Conservation (phyloP, 2,888 invertebrate genomes). For the Synanthedon tipuliformis region DNA sequence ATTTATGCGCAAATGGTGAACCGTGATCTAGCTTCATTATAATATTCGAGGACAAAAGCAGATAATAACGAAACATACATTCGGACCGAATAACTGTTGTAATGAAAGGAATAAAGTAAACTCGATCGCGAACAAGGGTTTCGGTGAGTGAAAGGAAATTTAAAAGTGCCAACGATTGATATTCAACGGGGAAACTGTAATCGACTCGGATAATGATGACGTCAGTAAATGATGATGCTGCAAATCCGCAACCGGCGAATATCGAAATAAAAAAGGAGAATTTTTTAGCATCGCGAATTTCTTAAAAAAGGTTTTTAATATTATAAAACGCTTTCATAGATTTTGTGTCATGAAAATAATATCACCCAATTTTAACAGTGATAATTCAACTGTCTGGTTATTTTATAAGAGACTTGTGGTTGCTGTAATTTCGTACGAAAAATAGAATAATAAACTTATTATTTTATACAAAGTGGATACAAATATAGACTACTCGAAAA, state of each 20-base stretch:
- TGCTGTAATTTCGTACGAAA: too few relatives aligned
- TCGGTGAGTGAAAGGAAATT: slow-evolving; percentile 1
- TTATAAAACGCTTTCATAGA: neutral
- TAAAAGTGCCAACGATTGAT: slow-evolving; percentile 21
- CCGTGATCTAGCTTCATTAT: slow-evolving; percentile 12
- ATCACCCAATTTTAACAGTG: too few relatives aligned
- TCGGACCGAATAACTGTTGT: neutral
- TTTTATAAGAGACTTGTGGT: too few relatives aligned
- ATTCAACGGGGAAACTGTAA: slow-evolving; percentile 18
- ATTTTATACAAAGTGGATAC: too few relatives aligned
- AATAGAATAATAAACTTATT: too few relatives aligned
- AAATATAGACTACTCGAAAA: too few relatives aligned
- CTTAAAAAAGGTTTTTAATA: slow-evolving; percentile 1
- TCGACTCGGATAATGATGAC: slow-evolving; percentile 25
- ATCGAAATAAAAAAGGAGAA: slow-evolving; percentile 13
- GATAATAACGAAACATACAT: slow-evolving; percentile 6
- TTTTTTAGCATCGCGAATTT: slow-evolving; percentile 3
- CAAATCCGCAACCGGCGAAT: slow-evolving; percentile 11
- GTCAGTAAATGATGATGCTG: slow-evolving; percentile 18
- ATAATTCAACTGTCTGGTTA: too few relatives aligned
- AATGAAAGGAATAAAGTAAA: neutral
- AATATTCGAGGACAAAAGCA: slow-evolving; percentile 11
- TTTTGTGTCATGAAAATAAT: too few relatives aligned
- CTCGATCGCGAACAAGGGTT: neutral
- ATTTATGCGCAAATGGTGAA: slow-evolving; percentile 15